phyloP scores from a whole-genome alignment of 2,113 vertebrate species.

The Tragulus kanchil region DNA sequence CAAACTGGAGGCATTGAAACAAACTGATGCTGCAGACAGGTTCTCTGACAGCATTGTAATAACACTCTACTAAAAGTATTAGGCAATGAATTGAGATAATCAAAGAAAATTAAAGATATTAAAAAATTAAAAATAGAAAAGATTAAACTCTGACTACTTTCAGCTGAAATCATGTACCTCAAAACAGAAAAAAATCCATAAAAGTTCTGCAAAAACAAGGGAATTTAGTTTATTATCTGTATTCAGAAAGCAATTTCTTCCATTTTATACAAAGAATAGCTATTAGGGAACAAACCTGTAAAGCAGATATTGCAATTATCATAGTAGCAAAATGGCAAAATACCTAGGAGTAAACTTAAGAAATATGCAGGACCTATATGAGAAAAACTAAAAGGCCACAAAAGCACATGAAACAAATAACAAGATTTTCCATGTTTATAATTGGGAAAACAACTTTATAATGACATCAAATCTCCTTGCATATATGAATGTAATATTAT shows the following conservation, averaged over 20 bases:
- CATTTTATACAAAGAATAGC: not conserved
- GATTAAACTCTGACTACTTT: not conserved
- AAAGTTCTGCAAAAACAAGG: conserved; percentile 8
- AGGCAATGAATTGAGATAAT: not conserved
- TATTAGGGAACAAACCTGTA: not conserved
- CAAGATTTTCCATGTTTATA: not conserved
- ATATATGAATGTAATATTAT: not conserved
- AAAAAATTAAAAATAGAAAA: conserved; percentile 32
- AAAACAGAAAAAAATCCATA: conserved; percentile 14
- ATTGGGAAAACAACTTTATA: not conserved
- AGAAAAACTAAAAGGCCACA: not conserved
- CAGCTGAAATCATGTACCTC: not conserved
- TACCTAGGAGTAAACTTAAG: not conserved
- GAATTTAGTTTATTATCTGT: not conserved
- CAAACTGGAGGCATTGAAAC: not conserved
- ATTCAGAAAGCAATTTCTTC: conserved; percentile 1
- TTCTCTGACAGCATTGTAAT: not conserved
- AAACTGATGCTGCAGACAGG: not conserved
- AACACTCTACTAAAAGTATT: conserved; percentile 10
- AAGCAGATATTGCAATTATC: not conserved
- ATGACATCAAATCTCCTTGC: not conserved
- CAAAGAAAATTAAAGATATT: conserved; percentile 23
- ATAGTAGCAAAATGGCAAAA: not conserved
- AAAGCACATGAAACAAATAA: not conserved
- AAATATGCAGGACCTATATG: not conserved